Percentiles rank a stretch among this genome's conserved stretches.
Evolutionary conservation across 2,888 invertebrate genomes (phyloP).

Genomic region (Tipula confusa): DNA sequence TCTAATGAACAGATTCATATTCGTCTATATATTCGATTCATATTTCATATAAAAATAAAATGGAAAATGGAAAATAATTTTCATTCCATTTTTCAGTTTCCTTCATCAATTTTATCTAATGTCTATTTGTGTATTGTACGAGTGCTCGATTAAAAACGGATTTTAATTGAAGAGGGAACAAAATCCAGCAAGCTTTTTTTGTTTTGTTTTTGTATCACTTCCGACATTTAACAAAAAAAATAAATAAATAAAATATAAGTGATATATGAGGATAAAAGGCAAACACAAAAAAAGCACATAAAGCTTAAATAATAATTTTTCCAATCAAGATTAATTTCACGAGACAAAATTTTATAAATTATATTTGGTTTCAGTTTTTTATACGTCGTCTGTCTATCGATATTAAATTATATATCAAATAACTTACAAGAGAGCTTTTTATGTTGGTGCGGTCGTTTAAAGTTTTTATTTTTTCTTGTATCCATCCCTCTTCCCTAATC

Average conservation of each 20-base stretch:
- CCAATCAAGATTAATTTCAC: conserved; percentile 9
- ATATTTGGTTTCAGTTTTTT: background rate
- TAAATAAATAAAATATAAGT: background rate
- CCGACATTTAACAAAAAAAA: too few species aligned
- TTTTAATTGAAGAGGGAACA: background rate
- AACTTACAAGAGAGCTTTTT: conserved; percentile 1
- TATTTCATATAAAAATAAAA: background rate
- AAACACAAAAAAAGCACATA: background rate
- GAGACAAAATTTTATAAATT: conserved; percentile 9
- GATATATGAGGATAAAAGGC: background rate
- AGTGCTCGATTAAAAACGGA: background rate
- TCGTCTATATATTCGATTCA: background rate
- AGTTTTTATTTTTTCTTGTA: background rate
- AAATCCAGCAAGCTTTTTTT: background rate
- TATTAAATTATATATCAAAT: conserved; percentile 25
- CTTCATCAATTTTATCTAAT: background rate
- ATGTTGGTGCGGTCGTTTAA: background rate
- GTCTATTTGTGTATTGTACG: background rate
- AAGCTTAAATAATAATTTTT: background rate
- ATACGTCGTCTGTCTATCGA: background rate
- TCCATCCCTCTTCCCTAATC: background rate
- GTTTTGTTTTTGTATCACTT: background rate
- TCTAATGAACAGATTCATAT: background rate
- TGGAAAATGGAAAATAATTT: background rate
- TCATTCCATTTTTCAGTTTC: background rate